phyloP scores from a whole-genome alignment of 2,888 invertebrate species.

The Terebella lapidaria region DNA sequence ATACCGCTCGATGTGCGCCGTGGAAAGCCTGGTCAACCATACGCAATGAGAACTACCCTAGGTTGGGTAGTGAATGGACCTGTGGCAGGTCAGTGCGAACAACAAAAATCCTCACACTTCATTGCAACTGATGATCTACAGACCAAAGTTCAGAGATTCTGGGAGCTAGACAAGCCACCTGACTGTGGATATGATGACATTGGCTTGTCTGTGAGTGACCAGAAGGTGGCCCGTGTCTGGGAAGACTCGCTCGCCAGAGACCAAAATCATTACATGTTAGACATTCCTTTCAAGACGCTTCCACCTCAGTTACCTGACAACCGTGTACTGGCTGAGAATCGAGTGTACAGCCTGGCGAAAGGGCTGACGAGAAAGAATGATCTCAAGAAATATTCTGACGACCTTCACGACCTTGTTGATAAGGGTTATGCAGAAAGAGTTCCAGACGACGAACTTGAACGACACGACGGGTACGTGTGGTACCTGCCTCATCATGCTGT shows the following conservation, averaged over 20 bases:
- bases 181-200: neutral
- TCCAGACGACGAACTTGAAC: neutral
- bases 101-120: too few species aligned
- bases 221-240: neutral
- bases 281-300: neutral
- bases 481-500: constrained; percentile 25
- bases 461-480: neutral
- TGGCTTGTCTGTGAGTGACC: neutral
- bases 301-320: constrained; percentile 1
- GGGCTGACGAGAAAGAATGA: neutral
- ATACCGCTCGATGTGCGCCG: too few species aligned
- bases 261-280: neutral
- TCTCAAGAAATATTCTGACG: neutral
- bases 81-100: too few species aligned
- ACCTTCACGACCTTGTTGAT: neutral
- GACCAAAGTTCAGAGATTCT: neutral
- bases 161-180: neutral
- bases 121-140: too few species aligned
- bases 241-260: neutral
- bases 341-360: neutral
- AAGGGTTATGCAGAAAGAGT: neutral
- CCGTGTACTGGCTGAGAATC: constrained; percentile 4
- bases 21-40: too few species aligned
- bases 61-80: too few species aligned
- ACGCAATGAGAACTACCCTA: too few species aligned